These are phyloP conservation scores for Drosophila littoralis DNA, from an alignment of 1,140 invertebrate species.

Conservation along the genomic window DNA sequence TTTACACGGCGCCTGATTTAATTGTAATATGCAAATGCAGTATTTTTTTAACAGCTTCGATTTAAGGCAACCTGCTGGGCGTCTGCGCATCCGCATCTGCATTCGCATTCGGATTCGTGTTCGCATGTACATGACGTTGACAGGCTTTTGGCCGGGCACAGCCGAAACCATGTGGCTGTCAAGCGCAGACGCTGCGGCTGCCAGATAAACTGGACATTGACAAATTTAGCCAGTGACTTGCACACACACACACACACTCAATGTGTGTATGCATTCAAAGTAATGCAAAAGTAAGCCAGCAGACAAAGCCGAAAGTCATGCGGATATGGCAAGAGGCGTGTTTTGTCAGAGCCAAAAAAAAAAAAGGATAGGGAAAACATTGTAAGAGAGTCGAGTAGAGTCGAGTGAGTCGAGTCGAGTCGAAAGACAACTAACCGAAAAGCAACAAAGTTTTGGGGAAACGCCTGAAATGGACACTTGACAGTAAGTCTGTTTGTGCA, in stretches of 20 bases:
- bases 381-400: neutral
- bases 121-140: conserved; percentile 38
- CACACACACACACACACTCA: conserved; percentile 24
- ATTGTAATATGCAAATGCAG: conserved; percentile 77
- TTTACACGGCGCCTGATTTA: conserved; percentile 65
- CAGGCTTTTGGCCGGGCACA: conserved; percentile 29
- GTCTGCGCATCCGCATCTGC: conserved; percentile 30
- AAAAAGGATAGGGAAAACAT: conserved; percentile 26
- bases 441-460: conserved; percentile 68
- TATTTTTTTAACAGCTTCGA: conserved; percentile 40
- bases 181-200: conserved; percentile 41
- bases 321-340: conserved; percentile 45
- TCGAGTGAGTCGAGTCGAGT: conserved; percentile 5
- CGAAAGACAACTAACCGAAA: conserved; percentile 58
- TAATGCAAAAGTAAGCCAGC: conserved; percentile 55
- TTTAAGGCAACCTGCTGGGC: conserved; percentile 49
- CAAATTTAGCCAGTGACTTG: conserved; percentile 66
- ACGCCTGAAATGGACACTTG: conserved; percentile 78
- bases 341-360: conserved; percentile 8
- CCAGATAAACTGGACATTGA: conserved; percentile 71
- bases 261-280: conserved; percentile 30
- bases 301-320: conserved; percentile 64
- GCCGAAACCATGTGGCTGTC: conserved; percentile 67
- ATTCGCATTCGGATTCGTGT: conserved; percentile 25
- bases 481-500: conserved; percentile 78